Percentiles rank a stretch among this genome's conserved stretches.
These are phyloP conservation scores for Drosophila paracracens DNA, from an alignment of 2,888 invertebrate species.

Conservation along the genomic window DNA sequence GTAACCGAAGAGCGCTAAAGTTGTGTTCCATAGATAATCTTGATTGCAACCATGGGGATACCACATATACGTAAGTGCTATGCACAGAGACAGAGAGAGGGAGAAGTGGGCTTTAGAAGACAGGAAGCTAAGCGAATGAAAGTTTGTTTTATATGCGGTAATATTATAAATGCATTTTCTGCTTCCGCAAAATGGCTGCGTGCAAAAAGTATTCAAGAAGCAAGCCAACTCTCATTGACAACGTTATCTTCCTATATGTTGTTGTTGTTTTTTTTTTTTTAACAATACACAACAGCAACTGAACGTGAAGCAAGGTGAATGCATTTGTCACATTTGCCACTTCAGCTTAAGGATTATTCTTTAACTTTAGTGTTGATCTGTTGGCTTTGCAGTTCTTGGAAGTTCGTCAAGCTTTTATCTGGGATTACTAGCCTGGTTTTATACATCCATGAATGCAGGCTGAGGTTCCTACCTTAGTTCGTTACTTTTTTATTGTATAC, in stretches of 20 bases:
- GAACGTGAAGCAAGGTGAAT: conserved; percentile 19
- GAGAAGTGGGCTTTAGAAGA: not conserved
- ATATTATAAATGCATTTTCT: conserved; percentile 33
- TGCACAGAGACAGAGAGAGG: not conserved
- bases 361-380: not conserved
- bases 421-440: not conserved
- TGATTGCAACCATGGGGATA: conserved; percentile 40
- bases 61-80: not conserved
- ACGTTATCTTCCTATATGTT: conserved; percentile 16
- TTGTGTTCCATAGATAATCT: conserved; percentile 49
- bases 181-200: conserved; percentile 1
- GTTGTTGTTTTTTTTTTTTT: not conserved
- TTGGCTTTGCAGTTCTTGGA: conserved; percentile 2
- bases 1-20: conserved; percentile 29
- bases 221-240: conserved; percentile 27
- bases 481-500: not conserved
- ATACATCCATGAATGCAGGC: too few relatives aligned
- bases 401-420: conserved; percentile 6
- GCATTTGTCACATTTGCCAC: conserved; percentile 31
- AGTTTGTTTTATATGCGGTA: conserved; percentile 39
- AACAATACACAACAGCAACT: conserved; percentile 1
- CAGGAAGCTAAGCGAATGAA: not conserved
- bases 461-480: not conserved
- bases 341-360: conserved; percentile 23
- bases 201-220: not conserved